Conservation (phyloP, 92 coral and sea anemone genomes). For the Phymanthus crucifer region DNA sequence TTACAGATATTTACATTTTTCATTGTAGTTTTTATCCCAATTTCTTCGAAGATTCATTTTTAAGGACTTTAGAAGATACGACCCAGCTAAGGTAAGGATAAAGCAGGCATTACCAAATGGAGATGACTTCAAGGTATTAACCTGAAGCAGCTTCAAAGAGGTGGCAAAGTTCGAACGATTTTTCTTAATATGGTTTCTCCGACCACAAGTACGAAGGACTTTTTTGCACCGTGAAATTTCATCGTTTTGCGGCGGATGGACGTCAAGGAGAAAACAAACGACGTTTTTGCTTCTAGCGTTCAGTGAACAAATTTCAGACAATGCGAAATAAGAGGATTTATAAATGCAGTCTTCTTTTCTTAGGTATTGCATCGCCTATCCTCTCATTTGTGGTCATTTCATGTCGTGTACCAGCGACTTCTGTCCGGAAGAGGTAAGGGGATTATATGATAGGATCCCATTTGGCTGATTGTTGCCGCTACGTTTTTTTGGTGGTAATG, state of each 20-base stretch:
- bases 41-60: constrained; percentile 82
- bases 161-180: too few relatives aligned
- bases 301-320: neutral
- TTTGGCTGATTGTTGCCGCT: too few relatives aligned
- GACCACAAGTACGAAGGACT: too few relatives aligned
- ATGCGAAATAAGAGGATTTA: neutral
- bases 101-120: neutral
- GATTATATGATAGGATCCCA: neutral
- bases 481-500: too few relatives aligned
- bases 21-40: constrained; percentile 84
- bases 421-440: constrained; percentile 99
- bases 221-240: too few relatives aligned
- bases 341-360: neutral
- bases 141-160: too few relatives aligned
- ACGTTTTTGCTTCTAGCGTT: too few relatives aligned
- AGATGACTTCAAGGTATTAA: neutral
- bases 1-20: neutral
- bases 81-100: constrained; percentile 57
- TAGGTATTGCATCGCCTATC: constrained; percentile 83
- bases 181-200: too few relatives aligned
- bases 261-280: too few relatives aligned
- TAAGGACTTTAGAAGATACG: constrained; percentile 69
- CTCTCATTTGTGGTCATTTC: constrained; percentile 88
- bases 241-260: too few relatives aligned
- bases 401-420: constrained; percentile 90